Conservation (phyloP, 2,888 invertebrate species). For the Microplitis manilae region DNA sequence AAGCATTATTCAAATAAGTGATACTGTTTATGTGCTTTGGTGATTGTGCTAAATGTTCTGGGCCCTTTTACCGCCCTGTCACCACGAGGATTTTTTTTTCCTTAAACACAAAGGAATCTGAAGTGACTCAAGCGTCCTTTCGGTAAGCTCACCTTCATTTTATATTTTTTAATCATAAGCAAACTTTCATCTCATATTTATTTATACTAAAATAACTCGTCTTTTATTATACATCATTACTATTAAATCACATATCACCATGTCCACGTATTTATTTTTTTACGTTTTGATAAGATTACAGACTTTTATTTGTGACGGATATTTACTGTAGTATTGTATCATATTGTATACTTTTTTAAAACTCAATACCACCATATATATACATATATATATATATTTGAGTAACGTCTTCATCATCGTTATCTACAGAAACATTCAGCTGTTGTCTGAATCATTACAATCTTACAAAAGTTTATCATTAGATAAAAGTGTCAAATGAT, state of each 20-base stretch:
- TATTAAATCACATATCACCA: not conserved
- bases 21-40: constrained; percentile 16
- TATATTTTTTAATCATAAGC: not conserved
- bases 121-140: constrained; percentile 54
- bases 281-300: not conserved
- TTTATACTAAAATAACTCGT: not conserved
- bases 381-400: too few species aligned
- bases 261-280: not conserved
- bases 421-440: not conserved
- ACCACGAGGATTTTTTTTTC: constrained; percentile 59
- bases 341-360: too few species aligned
- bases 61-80: constrained; percentile 53
- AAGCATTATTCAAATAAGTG: constrained; percentile 45
- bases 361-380: too few species aligned
- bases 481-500: not conserved
- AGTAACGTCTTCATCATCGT: not conserved
- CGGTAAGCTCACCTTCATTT: constrained; percentile 51
- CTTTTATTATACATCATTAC: not conserved
- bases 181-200: not conserved
- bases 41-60: constrained; percentile 53
- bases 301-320: too few species aligned
- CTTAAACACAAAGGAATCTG: constrained; percentile 58
- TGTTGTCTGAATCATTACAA: not conserved
- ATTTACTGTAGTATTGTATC: too few species aligned
- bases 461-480: not conserved